Evolutionary conservation across 1,140 invertebrate genomes (phyloP), one percentile per base, ranked within the genome.

Genomic region (Colletes gigas): DNA sequence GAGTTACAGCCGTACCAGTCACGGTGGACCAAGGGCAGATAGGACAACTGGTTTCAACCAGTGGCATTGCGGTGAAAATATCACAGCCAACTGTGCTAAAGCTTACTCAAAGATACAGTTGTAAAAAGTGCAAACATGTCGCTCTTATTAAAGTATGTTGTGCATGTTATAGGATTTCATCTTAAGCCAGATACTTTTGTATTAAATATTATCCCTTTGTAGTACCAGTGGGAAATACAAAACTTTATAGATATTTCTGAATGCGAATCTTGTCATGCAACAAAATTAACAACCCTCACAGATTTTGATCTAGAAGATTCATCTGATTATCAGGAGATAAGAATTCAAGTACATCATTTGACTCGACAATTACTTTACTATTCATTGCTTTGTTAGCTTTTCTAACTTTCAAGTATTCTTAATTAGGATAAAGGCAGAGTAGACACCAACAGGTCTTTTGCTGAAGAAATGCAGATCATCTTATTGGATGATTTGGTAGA

Each of bases 311-410:
- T 95, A 84, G 93, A 95, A 73, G 95, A 96, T 89, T 98, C 95
- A 89, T 96, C 96, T 84, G 98, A 98, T 94, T 98, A 97, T 93
- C 98, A 98, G 93, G 98, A 98, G 95, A 95, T 98, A 21, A 98
- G 97, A 94, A 94, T 97, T 88, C 96, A 97, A 93, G 96, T 96
- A 93, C 76, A 79, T 74, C 59, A 57, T 63, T 80, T 60, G 44
- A 65, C 66, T 74, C 9, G 12, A 71, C 52, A 62, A 72, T 75
- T 82, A 14, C 76, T 19, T 9, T 19, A 47, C 9, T 8, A 47
- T 47, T 47, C 0, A 9, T 19, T 14, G 7, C 30, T 63, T 66
- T 9, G 30, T 72, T 52, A 66, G 12, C 9, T 17, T 39, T 1
- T 59, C 59, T 81, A 57, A 81, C 8, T 55, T 70, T 82, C 39